Conservation (phyloP, 2,888 invertebrate species). For the Scaptomyza caliginosa region DNA sequence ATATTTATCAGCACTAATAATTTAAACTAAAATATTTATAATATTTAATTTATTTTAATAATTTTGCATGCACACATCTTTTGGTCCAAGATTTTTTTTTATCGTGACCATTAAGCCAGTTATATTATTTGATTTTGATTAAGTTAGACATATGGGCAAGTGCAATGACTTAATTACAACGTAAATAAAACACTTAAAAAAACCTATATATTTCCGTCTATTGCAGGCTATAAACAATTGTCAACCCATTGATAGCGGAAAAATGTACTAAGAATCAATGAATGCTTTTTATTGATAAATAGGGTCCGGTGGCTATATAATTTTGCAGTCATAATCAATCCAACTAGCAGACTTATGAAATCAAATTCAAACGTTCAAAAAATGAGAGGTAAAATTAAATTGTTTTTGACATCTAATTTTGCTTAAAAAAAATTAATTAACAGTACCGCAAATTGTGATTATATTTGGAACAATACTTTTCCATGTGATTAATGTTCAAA, state of each 20-base stretch:
- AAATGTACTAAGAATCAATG: neutral
- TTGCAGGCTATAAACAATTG: neutral
- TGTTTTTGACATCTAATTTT: too few species aligned
- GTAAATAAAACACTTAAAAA: neutral
- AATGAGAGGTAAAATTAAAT: conserved; percentile 1
- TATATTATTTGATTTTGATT: too few species aligned
- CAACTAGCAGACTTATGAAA: neutral
- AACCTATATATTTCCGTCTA: conserved; percentile 8
- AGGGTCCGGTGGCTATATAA: neutral
- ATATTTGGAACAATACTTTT: neutral
- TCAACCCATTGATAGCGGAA: neutral
- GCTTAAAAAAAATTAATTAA: neutral
- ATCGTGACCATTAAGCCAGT: too few species aligned
- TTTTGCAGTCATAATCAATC: neutral
- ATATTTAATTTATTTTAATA: too few species aligned
- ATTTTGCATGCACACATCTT: too few species aligned
- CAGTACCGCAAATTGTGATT: neutral
- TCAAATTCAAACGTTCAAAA: neutral
- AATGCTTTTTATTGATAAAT: neutral
- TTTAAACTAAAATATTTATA: too few species aligned
- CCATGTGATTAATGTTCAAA: neutral
- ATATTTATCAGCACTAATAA: too few species aligned
- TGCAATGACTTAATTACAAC: neutral
- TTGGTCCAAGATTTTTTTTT: too few species aligned
- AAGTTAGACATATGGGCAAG: too few species aligned